Conservation (phyloP, 1,140 invertebrate genomes). For the Apocrypta bakeri region DNA sequence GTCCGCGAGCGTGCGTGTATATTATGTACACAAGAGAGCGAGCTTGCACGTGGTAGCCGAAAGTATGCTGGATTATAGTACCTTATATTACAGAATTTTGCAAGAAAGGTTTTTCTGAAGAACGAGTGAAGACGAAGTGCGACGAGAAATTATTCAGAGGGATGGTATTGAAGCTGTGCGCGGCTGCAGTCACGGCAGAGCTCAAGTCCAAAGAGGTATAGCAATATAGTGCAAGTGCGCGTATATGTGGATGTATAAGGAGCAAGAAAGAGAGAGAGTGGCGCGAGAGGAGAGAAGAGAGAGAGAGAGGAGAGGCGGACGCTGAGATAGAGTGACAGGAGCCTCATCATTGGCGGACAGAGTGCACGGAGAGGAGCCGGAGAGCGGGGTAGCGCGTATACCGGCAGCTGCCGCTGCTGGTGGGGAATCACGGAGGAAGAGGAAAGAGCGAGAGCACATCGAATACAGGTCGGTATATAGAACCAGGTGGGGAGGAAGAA, state of each 20-base stretch:
- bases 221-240: too few relatives aligned
- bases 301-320: constrained; percentile 45
- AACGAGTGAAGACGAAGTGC: neutral
- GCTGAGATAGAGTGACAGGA: constrained; percentile 63
- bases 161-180: too few relatives aligned
- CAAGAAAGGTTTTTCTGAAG: neutral
- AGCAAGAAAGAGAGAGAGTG: constrained; percentile 20
- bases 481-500: constrained; percentile 60
- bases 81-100: neutral
- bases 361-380: constrained; percentile 44
- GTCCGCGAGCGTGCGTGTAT: neutral
- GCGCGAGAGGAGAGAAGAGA: neutral
- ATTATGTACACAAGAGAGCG: neutral
- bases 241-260: too few relatives aligned
- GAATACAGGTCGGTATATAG: constrained; percentile 43
- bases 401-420: constrained; percentile 28
- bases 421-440: constrained; percentile 46
- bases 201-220: neutral
- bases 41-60: neutral
- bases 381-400: constrained; percentile 2
- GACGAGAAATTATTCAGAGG: neutral
- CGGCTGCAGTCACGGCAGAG: neutral
- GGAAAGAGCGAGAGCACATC: constrained; percentile 29
- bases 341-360: constrained; percentile 71
- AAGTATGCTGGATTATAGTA: too few relatives aligned